Conservation (phyloP, 1,140 invertebrate genomes). For the Drosophila lacteicornis region DNA sequence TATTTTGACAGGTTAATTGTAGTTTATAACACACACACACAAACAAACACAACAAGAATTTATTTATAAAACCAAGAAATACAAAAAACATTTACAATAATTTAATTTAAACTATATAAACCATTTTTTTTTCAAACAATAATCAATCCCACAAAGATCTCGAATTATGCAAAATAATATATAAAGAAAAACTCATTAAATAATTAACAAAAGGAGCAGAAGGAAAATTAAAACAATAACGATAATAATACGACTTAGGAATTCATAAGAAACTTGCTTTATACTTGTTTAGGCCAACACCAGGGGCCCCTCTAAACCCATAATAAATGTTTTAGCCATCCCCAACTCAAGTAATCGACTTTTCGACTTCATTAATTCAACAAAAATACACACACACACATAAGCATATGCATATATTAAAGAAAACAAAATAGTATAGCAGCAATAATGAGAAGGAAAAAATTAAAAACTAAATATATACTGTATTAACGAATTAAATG, state of each 20-base stretch:
- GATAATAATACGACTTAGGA: conserved; percentile 33
- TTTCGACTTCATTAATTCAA: conserved; percentile 30
- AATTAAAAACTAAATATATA: conserved; percentile 50
- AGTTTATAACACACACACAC: conserved; percentile 38
- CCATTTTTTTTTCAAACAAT: conserved; percentile 32
- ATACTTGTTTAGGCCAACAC: conserved; percentile 42
- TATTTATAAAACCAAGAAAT: conserved; percentile 57
- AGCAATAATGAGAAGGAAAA: conserved; percentile 54
- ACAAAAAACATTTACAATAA: conserved; percentile 49
- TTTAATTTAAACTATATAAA: conserved; percentile 30
- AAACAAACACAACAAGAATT: conserved; percentile 54
- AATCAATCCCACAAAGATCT: conserved; percentile 58
- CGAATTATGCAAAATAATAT: conserved; percentile 43
- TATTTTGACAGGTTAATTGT: conserved; percentile 62
- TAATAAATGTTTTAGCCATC: conserved; percentile 57
- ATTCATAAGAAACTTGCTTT: conserved; percentile 52
- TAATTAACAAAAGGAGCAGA: conserved; percentile 25
- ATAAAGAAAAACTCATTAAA: conserved; percentile 29
- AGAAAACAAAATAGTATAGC: conserved; percentile 40
- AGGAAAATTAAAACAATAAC: not conserved
- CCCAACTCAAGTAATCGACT: conserved; percentile 46
- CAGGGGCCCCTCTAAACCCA: conserved; percentile 8
- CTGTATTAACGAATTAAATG: conserved; percentile 69
- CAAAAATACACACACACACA: conserved; percentile 49
- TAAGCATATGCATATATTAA: conserved; percentile 42